Conservation (phyloP, 2,113 vertebrate species). For the Rattus norvegicus region GRCr8 NC_086022.1:38909001-38909500, state of each 20-base stretch:
- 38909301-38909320: neutral
- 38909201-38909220: neutral
- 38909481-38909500: neutral
- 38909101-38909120: neutral
- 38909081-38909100: neutral
- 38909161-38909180: neutral
- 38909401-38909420: neutral
- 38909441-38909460: neutral
- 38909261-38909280: neutral
- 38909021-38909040: neutral
- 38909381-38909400: neutral
- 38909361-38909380: neutral
- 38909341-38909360: neutral
- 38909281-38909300: neutral
- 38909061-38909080: neutral
- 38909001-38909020: neutral
- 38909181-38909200: neutral
- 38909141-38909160: neutral
- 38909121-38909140: neutral
- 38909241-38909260: neutral
- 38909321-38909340: neutral
- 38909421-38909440: neutral
- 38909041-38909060: neutral
- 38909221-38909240: neutral
- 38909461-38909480: slow-evolving; percentile 25